These are phyloP conservation scores for Clarias pachynema DNA, from an alignment of 2,797 vertebrate genomes.

Conservation along the genomic window DNA sequence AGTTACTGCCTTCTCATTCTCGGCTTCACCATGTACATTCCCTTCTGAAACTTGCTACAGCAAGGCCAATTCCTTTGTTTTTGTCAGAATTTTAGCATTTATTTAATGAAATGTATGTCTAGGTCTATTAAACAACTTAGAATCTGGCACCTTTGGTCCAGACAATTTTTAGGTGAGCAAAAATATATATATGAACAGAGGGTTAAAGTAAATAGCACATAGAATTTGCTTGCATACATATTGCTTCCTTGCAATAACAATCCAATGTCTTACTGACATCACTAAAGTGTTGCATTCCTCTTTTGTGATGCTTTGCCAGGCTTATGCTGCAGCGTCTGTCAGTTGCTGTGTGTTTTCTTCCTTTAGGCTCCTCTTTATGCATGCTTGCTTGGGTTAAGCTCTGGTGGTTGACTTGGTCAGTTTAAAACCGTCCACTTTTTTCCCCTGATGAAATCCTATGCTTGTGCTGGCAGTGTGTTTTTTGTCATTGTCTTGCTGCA, in stretches of 20 bases:
- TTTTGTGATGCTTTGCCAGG: not conserved
- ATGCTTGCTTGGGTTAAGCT: not conserved
- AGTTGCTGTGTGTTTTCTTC: not conserved
- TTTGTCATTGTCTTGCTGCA: not conserved
- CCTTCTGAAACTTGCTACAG: not conserved
- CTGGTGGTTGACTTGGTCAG: not conserved
- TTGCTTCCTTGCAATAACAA: not conserved
- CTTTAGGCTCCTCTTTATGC: not conserved
- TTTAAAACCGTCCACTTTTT: not conserved
- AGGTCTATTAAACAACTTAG: no score
- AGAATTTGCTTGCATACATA: not conserved
- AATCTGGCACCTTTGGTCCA: not conserved
- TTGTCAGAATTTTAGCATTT: not conserved
- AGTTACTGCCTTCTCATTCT: not conserved
- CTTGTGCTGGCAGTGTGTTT: not conserved
- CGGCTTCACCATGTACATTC: not conserved
- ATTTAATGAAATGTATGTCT: not conserved
- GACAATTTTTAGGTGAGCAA: not conserved
- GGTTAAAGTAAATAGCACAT: not conserved
- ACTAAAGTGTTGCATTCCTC: not conserved
- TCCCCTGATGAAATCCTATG: not conserved
- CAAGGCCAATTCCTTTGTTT: not conserved
- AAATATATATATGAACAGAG: not conserved
- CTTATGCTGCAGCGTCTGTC: not conserved
- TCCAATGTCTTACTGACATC: not conserved